phyloP scores from a whole-genome alignment of 2,888 invertebrate genomes.

The Catocala fraxini region DNA sequence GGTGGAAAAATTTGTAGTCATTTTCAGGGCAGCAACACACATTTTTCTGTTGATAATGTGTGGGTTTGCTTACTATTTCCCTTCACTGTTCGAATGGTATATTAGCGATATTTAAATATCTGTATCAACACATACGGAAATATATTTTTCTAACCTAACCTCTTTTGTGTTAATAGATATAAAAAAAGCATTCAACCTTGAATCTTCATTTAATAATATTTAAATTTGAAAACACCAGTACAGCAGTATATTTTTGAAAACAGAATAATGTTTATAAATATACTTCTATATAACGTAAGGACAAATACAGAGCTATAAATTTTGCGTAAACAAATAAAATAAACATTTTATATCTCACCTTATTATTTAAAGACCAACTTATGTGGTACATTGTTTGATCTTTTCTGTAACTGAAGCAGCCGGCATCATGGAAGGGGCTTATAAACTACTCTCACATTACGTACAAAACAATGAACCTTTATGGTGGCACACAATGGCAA shows the following conservation, averaged over 20 bases:
- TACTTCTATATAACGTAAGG: too few relatives aligned
- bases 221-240: too few relatives aligned
- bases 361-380: background rate
- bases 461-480: conserved; percentile 33
- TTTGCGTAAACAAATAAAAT: background rate
- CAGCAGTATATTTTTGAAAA: too few relatives aligned
- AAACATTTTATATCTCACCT: conserved; percentile 14
- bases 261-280: too few relatives aligned
- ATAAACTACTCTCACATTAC: conserved; percentile 26
- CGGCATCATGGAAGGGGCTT: conserved; percentile 14
- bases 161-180: too few relatives aligned
- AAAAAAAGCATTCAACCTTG: too few relatives aligned
- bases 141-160: too few relatives aligned
- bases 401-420: conserved; percentile 23
- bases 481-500: conserved; percentile 27
- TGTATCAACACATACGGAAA: too few relatives aligned
- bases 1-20: conserved; percentile 1
- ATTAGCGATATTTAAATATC: too few relatives aligned
- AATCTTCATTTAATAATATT: too few relatives aligned
- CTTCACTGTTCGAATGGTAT: background rate
- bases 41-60: background rate
- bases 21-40: background rate
- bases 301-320: too few relatives aligned
- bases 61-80: background rate
- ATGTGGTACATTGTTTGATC: conserved; percentile 23